Evolutionary conservation across 92 coral and sea anemone genomes (phyloP), one percentile per base, ranked within the genome.

Genomic region (Actinostola sp.): DNA sequence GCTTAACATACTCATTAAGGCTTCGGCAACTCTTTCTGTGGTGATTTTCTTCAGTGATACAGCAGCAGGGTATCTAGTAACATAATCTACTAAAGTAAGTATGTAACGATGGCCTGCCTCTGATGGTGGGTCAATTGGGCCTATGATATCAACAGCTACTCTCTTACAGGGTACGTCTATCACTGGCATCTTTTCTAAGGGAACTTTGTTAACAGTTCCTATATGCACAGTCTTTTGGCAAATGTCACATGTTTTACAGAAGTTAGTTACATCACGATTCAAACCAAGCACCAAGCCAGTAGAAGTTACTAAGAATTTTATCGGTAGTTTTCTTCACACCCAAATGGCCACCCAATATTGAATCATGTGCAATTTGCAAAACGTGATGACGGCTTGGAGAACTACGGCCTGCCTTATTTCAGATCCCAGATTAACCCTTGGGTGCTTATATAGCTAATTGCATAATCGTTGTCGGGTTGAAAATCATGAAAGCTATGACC

Each of bases 101-200:
- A 77, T 77, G 50, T 77, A 84, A 19, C 84, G 13, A 34, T 84
- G 68, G 12, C 80, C 84, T 0, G 28, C 39, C 61, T 35, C n/a
- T n/a, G n/a, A n/a, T n/a, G n/a, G n/a, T n/a, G n/a, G n/a, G n/a
- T n/a, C n/a, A 34, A 76, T 59, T 8, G 72, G 80, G 8, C 80
- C 79, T 17, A 71, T 41, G 21, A 71, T 52, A 27, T 80, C 62
- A n/a, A 81, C 58, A 23, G 81, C 81, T 20, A 81, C 80, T 13
- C 86, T 1, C 56, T 79, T 63, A 33, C 82, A 78, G 4, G 88
- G 86, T 58, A 53, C 76, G 49, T 89, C 91, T 26, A 89, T 78
- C 27, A 89, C n/a, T 29, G 89, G 91, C 96, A 89, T 89, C 70
- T 62, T 56, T 30, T 60, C 71, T 10, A 82, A 36, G 10, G 78